phyloP scores from a whole-genome alignment of 2,888 invertebrate species.

The Pseudococcus viburni region DNA sequence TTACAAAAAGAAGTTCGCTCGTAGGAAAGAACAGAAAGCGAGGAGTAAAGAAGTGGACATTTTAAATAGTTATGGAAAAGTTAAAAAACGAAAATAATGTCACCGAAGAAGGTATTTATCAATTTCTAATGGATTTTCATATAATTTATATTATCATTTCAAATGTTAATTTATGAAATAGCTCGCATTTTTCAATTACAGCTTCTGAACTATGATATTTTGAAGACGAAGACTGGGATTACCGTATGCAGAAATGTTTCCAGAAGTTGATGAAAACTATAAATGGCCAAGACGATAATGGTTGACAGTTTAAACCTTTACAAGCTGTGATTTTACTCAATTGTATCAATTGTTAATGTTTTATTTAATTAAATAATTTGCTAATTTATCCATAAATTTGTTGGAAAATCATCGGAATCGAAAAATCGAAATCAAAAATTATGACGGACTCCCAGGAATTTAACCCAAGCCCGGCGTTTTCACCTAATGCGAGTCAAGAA shows the following conservation, averaged over 20 bases:
- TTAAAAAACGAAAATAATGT: neutral
- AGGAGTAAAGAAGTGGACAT: slow-evolving; percentile 33
- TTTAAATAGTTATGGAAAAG: slow-evolving; percentile 62
- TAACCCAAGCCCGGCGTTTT: neutral
- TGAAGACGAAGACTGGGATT: no score
- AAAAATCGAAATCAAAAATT: no score
- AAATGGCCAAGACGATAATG: no score
- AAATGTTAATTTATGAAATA: neutral
- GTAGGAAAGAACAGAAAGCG: neutral
- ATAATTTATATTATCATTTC: neutral
- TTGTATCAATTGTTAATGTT: no score
- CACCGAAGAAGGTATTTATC: neutral
- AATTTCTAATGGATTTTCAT: neutral
- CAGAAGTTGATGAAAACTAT: no score
- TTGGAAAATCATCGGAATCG: no score
- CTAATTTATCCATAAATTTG: no score
- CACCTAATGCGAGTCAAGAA: neutral
- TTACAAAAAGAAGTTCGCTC: slow-evolving; percentile 45
- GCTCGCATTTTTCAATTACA: neutral
- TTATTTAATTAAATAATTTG: no score
- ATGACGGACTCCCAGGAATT: neutral
- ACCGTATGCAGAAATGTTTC: no score
- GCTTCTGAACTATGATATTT: neutral
- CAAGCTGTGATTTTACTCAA: no score
- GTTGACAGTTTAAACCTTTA: no score